Percentiles rank a stretch among this genome's conserved stretches.
Conservation (phyloP, 2,113 vertebrate species). For the Syrmaticus mikado region DNA sequence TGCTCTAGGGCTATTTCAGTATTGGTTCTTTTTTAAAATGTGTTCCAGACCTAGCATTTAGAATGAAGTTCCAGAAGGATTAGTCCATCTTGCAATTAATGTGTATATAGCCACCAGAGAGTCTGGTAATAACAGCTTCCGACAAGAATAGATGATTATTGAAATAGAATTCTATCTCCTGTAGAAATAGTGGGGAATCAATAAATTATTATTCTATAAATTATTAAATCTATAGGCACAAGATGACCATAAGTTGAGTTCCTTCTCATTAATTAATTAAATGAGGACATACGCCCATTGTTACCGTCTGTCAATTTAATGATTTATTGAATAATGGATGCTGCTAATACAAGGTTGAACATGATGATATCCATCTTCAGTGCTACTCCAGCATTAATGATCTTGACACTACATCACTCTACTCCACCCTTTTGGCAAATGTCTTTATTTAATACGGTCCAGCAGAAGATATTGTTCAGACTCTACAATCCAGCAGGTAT, state of each 20-base stretch:
- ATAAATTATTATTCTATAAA: conserved; percentile 75
- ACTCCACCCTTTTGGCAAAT: conserved; percentile 33
- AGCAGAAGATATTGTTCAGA: neutral
- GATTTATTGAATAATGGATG: conserved; percentile 72
- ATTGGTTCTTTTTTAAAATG: neutral
- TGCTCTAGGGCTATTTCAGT: neutral
- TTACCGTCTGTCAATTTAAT: conserved; percentile 69
- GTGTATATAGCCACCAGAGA: neutral
- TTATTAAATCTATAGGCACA: conserved; percentile 71
- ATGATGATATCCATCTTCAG: conserved; percentile 40
- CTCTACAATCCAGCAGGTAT: neutral
- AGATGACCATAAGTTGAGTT: conserved; percentile 54
- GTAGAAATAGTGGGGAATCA: conserved; percentile 56
- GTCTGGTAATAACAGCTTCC: conserved; percentile 48
- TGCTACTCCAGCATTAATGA: conserved; percentile 42
- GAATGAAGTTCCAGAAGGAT: neutral
- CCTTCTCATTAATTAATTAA: conserved; percentile 71
- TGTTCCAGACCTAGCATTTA: neutral
- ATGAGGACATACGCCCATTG: conserved; percentile 42
- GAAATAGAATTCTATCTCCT: conserved; percentile 64
- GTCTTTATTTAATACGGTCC: conserved; percentile 1
- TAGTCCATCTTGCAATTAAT: conserved; percentile 19
- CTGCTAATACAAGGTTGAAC: conserved; percentile 43
- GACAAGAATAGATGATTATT: conserved; percentile 57
- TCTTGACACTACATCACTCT: conserved; percentile 44